Percentiles rank a stretch among this genome's conserved stretches.
phyloP scores from a whole-genome alignment of 2,113 vertebrate species.

The Bostrychus sinensis region DNA sequence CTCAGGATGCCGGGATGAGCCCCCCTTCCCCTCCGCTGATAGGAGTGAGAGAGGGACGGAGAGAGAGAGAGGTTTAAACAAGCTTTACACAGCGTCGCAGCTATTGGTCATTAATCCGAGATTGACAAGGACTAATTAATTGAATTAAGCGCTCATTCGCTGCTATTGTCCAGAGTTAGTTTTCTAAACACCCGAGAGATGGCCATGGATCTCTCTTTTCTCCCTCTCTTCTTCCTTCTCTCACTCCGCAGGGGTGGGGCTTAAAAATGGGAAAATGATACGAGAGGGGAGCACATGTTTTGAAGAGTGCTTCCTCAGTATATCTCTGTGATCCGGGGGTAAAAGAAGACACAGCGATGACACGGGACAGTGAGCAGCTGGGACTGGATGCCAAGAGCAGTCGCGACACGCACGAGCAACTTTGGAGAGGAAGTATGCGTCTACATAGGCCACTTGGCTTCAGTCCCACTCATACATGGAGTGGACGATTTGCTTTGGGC shows the following conservation, averaged over 20 bases:
- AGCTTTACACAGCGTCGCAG: conserved; percentile 68
- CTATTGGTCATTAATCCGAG: conserved; percentile 88
- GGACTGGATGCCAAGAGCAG: conserved; percentile 37
- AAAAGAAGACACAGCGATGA: conserved; percentile 63
- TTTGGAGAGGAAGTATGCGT: conserved; percentile 44
- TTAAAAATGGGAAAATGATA: conserved; percentile 77
- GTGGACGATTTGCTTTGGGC: conserved; percentile 38
- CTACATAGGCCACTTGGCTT: conserved; percentile 35
- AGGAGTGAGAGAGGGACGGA: conserved; percentile 46
- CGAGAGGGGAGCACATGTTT: conserved; percentile 69
- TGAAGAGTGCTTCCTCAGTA: conserved; percentile 71
- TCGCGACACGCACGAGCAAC: conserved; percentile 19
- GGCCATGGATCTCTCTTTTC: conserved; percentile 64
- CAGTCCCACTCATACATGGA: conserved; percentile 14
- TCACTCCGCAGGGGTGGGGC: conserved; percentile 86
- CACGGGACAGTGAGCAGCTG: conserved; percentile 53
- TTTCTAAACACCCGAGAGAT: conserved; percentile 84
- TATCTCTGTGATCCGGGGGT: conserved; percentile 69
- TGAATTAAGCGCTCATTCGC: conserved; percentile 89
- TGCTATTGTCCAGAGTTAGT: conserved; percentile 87
- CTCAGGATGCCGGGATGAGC: conserved; percentile 84
- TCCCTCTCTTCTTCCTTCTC: conserved; percentile 30
- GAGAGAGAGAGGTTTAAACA: conserved; percentile 33
- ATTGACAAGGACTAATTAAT: conserved; percentile 96
- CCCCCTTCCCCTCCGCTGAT: conserved; percentile 78